phyloP scores from a whole-genome alignment of 2,888 invertebrate genomes.

The Oscheius sp. region DNA sequence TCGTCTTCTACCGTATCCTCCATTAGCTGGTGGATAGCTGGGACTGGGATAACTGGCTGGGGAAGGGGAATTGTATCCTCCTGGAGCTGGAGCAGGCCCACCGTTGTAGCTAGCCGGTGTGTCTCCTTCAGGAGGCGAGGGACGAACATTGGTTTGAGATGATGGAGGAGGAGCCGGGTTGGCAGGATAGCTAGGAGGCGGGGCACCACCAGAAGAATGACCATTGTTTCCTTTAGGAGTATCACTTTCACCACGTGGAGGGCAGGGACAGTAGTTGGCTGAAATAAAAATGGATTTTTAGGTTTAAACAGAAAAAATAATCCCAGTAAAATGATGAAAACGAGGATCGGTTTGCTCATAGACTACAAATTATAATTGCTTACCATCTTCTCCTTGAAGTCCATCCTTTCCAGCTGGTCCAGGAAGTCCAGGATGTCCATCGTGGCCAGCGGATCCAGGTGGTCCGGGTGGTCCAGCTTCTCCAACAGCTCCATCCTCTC shows the following conservation, averaged over 20 bases:
- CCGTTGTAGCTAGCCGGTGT: background rate
- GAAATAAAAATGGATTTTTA: too few species aligned
- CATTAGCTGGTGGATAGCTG: background rate
- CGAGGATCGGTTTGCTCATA: too few species aligned
- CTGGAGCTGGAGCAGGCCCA: background rate
- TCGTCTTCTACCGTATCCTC: slow-evolving; percentile 24
- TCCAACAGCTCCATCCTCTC: slow-evolving; percentile 50
- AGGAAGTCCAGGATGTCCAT: slow-evolving; percentile 73
- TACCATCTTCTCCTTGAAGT: slow-evolving; percentile 39
- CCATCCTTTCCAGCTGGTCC: slow-evolving; percentile 50
- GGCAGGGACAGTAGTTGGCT: slow-evolving; percentile 8
- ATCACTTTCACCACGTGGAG: slow-evolving; percentile 14
- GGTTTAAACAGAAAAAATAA: too few species aligned
- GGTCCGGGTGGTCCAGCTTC: slow-evolving; percentile 79
- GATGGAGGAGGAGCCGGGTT: background rate
- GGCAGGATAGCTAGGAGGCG: background rate
- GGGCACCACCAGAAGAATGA: background rate
- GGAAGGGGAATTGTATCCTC: slow-evolving; percentile 9
- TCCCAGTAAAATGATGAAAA: too few species aligned
- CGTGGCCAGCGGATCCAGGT: slow-evolving; percentile 74
- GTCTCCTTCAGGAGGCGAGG: slow-evolving; percentile 10
- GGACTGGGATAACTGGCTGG: background rate
- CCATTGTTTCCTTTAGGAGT: background rate
- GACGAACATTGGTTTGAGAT: background rate
- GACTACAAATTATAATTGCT: too few species aligned